These are phyloP conservation scores for Ophraella communa DNA, from an alignment of 2,888 invertebrate species.

Conservation along the genomic window DNA sequence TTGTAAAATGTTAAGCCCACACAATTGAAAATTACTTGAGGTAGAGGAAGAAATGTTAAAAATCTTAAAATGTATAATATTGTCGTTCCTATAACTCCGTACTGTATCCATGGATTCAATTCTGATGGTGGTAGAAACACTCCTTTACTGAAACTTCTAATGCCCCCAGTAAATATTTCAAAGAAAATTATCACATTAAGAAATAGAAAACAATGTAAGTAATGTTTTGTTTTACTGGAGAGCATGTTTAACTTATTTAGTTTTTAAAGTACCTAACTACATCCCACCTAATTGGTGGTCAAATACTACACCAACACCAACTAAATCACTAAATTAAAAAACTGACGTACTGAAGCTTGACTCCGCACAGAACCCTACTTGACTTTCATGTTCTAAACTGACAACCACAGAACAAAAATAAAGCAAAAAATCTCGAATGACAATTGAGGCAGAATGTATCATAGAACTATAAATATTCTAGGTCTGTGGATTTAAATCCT, in stretches of 20 bases:
- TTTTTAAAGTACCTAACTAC: constrained; percentile 1
- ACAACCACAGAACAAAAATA: too few relatives aligned
- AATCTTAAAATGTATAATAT: constrained; percentile 79
- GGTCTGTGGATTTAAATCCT: too few relatives aligned
- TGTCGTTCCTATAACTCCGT: constrained; percentile 78
- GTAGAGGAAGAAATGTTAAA: constrained; percentile 84
- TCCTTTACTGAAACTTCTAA: constrained; percentile 61
- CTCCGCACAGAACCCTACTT: too few relatives aligned
- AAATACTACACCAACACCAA: neutral
- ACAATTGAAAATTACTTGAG: constrained; percentile 89
- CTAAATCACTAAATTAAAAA: too few relatives aligned
- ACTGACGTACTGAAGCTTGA: too few relatives aligned
- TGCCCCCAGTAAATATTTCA: constrained; percentile 64
- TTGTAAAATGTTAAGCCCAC: constrained; percentile 88
- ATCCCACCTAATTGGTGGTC: neutral
- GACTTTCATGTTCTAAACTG: too few relatives aligned
- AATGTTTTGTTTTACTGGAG: constrained; percentile 77
- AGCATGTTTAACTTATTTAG: constrained; percentile 48
- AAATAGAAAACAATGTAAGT: constrained; percentile 79
- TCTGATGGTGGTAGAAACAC: constrained; percentile 57
- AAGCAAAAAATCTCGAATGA: too few relatives aligned
- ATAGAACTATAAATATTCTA: too few relatives aligned
- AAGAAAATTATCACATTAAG: constrained; percentile 76
- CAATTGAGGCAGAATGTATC: too few relatives aligned
- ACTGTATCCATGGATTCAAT: constrained; percentile 82